Evolutionary conservation across 2,797 vertebrate species (phyloP).

Genomic region (Neosilurus hyrtlii): DNA sequence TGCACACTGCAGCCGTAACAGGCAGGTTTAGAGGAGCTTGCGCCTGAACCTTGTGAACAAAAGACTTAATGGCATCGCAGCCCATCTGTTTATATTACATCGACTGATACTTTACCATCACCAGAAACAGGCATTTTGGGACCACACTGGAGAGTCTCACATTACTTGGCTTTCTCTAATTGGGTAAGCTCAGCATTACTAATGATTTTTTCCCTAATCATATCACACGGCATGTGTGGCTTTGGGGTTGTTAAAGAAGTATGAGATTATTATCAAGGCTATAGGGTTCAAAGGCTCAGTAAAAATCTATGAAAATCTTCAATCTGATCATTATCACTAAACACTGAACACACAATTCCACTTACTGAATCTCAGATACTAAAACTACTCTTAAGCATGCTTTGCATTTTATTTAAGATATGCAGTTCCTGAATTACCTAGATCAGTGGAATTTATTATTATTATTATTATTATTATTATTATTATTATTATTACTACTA

Average conservation of each 20-base stretch:
- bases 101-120: conserved; percentile 15
- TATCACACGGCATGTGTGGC: neutral
- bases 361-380: neutral
- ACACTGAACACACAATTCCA: neutral
- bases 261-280: neutral
- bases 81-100: conserved; percentile 56
- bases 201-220: conserved; percentile 44
- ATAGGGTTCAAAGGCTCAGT: neutral
- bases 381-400: neutral
- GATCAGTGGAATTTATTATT: too few relatives aligned
- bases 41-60: conserved; percentile 65
- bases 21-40: conserved; percentile 62
- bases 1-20: conserved; percentile 71
- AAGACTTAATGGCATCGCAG: conserved; percentile 63
- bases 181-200: conserved; percentile 71
- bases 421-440: neutral
- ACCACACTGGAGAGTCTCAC: conserved; percentile 43
- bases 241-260: conserved; percentile 35
- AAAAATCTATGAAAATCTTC: neutral
- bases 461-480: neutral
- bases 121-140: conserved; percentile 55
- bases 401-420: conserved; percentile 5
- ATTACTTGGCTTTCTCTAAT: conserved; percentile 58
- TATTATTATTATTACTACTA: neutral
- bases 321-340: conserved; percentile 1